Percentiles rank a stretch among this genome's conserved stretches.
Evolutionary conservation across 2,113 vertebrate genomes (phyloP).

Genomic region (Cheirogaleus medius): DNA sequence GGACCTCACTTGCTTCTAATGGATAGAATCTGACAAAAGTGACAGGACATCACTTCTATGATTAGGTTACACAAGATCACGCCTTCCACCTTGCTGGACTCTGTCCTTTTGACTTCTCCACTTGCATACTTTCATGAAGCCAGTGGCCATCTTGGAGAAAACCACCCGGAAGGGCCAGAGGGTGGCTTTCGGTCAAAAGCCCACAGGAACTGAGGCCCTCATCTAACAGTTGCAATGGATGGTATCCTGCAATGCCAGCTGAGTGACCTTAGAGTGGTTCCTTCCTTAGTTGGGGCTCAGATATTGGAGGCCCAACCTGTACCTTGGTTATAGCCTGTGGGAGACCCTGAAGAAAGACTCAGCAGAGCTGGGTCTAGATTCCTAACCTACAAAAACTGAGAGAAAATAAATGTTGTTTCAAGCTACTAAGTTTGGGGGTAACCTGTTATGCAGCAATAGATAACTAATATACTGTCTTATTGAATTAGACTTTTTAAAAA

Average conservation of each 20-base stretch:
- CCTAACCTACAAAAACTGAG: neutral
- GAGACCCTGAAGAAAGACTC: neutral
- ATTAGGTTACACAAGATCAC: neutral
- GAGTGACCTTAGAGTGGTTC: too few species aligned
- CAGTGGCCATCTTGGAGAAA: neutral
- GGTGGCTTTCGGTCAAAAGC: neutral
- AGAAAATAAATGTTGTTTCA: neutral
- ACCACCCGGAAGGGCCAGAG: neutral
- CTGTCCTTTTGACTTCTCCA: neutral
- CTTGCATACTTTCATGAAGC: neutral
- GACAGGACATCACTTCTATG: neutral
- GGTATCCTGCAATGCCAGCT: neutral
- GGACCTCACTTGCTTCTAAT: neutral
- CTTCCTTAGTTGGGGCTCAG: neutral
- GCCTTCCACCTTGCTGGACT: neutral
- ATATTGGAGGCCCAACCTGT: fast-evolving
- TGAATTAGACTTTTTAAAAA: neutral
- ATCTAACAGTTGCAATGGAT: neutral
- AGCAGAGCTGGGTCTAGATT: neutral
- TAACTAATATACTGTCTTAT: neutral
- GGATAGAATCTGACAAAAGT: neutral
- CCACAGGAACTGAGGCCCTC: neutral
- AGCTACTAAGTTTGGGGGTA: neutral
- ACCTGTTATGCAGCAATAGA: neutral
- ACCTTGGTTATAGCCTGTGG: neutral